A percentile compares a stretch with the other conserved stretches of the same genome.
These are phyloP conservation scores for Tachysurus fulvidraco DNA, from an alignment of 2,113 vertebrate species.

Conservation along the genomic window DNA sequence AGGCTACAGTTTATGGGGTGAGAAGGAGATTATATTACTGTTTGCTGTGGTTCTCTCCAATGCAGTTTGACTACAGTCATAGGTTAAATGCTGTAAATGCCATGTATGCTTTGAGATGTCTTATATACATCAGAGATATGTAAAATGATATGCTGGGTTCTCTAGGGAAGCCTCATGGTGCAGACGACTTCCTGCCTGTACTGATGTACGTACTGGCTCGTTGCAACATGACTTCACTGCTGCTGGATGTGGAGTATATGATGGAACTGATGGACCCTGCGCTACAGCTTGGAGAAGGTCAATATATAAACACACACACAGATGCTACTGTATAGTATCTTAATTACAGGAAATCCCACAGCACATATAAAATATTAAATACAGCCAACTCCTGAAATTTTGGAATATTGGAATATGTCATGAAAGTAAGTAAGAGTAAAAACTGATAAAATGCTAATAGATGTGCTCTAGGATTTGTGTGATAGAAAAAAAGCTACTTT, in stretches of 20 bases:
- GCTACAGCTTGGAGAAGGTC: slow-evolving; percentile 93
- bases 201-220: slow-evolving; percentile 96
- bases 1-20: neutral
- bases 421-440: neutral
- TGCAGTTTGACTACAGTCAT: neutral
- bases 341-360: neutral
- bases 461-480: neutral
- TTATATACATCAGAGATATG: neutral
- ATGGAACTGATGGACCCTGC: slow-evolving; percentile 98
- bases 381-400: neutral
- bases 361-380: neutral
- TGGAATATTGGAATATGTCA: neutral
- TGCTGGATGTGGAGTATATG: slow-evolving; percentile 94
- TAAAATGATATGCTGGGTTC: slow-evolving; percentile 47
- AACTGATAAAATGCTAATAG: neutral
- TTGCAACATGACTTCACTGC: slow-evolving; percentile 82
- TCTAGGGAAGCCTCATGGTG: slow-evolving; percentile 86
- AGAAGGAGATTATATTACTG: neutral
- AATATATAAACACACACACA: slow-evolving; percentile 17
- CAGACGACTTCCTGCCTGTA: slow-evolving; percentile 96
- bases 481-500: neutral
- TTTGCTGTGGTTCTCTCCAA: neutral
- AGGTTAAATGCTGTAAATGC: neutral
- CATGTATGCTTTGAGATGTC: neutral
- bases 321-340: neutral